Evolutionary conservation across 1,140 invertebrate species (phyloP).

Genomic region (Pseudobourletiella spinata): DNA sequence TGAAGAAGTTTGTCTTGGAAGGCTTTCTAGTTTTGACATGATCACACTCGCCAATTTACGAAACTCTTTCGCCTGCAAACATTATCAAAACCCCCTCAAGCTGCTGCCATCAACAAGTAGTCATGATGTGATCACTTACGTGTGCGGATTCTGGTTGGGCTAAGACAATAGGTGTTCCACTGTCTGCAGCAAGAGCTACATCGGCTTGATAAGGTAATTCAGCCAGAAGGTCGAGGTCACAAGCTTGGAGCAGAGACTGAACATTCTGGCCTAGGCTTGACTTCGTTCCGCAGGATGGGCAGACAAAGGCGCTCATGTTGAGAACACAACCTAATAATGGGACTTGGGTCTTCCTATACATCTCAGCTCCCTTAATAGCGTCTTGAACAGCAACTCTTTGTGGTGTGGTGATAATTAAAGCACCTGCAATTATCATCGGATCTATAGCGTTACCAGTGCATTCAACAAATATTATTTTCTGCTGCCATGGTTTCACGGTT

Average conservation of each 20-base stretch:
- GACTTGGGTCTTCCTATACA: conserved; percentile 69
- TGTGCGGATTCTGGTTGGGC: conserved; percentile 52
- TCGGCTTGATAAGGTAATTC: conserved; percentile 63
- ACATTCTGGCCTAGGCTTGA: conserved; percentile 17
- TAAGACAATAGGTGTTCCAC: conserved; percentile 66
- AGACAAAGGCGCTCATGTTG: conserved; percentile 71
- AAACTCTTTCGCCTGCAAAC: too few species aligned
- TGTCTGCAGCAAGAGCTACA: conserved; percentile 62
- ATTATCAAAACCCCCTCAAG: too few species aligned
- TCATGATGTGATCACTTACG: conserved; percentile 41
- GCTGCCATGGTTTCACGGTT: too few species aligned
- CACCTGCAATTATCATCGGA: conserved; percentile 49
- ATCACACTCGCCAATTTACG: too few species aligned
- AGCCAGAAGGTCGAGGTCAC: conserved; percentile 50
- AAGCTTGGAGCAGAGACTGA: not conserved
- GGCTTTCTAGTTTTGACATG: too few species aligned
- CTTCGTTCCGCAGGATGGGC: conserved; percentile 52
- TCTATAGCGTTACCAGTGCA: not conserved
- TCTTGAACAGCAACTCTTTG: conserved; percentile 73
- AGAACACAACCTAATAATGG: conserved; percentile 72
- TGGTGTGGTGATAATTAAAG: conserved; percentile 73
- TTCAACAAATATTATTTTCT: not conserved
- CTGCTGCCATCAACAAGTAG: too few species aligned
- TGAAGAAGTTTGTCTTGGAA: too few species aligned
- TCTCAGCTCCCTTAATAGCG: conserved; percentile 63